Conservation (phyloP, 1,140 invertebrate genomes). For the Tribolium castaneum region DNA sequence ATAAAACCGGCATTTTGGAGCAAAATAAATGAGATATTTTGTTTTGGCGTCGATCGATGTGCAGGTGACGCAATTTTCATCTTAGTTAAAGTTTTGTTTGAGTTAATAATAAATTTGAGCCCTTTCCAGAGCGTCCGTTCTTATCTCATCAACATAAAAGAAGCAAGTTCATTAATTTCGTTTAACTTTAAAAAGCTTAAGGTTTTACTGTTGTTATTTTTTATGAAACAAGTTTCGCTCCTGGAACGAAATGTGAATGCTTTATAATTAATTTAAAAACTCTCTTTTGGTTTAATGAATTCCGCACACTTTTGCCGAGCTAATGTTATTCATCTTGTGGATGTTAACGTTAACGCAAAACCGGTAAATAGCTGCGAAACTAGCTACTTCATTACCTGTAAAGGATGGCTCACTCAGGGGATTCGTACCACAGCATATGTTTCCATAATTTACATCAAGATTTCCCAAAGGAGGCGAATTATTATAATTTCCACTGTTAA, state of each 20-base stretch:
- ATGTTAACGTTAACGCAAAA: conserved; percentile 16
- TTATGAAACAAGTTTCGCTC: conserved; percentile 1
- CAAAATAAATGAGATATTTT: too few species aligned
- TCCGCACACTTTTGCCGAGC: neutral
- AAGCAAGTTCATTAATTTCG: conserved; percentile 10
- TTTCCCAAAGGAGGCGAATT: conserved; percentile 5
- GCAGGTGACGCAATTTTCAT: neutral
- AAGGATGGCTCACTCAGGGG: conserved; percentile 14
- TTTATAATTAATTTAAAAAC: conserved; percentile 32
- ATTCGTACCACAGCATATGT: conserved; percentile 24
- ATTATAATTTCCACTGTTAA: conserved; percentile 28
- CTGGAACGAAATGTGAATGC: conserved; percentile 5
- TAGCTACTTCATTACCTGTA: conserved; percentile 30
- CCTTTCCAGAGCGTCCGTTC: neutral
- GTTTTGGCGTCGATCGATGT: too few species aligned
- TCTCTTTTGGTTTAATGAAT: conserved; percentile 2
- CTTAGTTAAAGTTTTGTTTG: neutral
- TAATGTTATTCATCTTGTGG: conserved; percentile 17
- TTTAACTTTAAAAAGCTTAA: conserved; percentile 32
- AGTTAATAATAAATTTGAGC: neutral
- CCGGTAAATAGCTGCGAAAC: conserved; percentile 28
- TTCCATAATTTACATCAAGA: conserved; percentile 26
- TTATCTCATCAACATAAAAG: conserved; percentile 21
- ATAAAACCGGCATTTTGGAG: neutral
- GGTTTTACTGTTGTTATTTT: conserved; percentile 22